Evolutionary conservation across 2,113 vertebrate species (phyloP).

Genomic region (Oryctolagus cuniculus): mOryCun1.1 NC_091438.1:102157001-102157500

Average conservation of each 20-base stretch:
- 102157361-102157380: conserved; percentile 34
- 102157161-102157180: conserved; percentile 85
- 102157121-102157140: conserved; percentile 88
- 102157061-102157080: conserved; percentile 87
- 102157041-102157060: conserved; percentile 88
- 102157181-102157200: conserved; percentile 81
- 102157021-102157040: conserved; percentile 92
- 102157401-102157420: conserved; percentile 61
- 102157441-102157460: conserved; percentile 64
- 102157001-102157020: conserved; percentile 94
- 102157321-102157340: conserved; percentile 61
- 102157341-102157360: background rate
- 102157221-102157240: conserved; percentile 86
- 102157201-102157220: conserved; percentile 81
- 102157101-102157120: conserved; percentile 89
- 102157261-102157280: conserved; percentile 61
- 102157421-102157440: conserved; percentile 55
- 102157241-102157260: conserved; percentile 86
- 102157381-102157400: conserved; percentile 69
- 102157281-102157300: conserved; percentile 40
- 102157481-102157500: conserved; percentile 72
- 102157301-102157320: conserved; percentile 28
- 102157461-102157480: conserved; percentile 70
- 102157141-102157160: conserved; percentile 89
- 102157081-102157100: conserved; percentile 84